Percentiles rank a stretch among this genome's conserved stretches.
Evolutionary conservation across 2,888 invertebrate species (phyloP).

Genomic region (Himalopsyche anomala): DNA sequence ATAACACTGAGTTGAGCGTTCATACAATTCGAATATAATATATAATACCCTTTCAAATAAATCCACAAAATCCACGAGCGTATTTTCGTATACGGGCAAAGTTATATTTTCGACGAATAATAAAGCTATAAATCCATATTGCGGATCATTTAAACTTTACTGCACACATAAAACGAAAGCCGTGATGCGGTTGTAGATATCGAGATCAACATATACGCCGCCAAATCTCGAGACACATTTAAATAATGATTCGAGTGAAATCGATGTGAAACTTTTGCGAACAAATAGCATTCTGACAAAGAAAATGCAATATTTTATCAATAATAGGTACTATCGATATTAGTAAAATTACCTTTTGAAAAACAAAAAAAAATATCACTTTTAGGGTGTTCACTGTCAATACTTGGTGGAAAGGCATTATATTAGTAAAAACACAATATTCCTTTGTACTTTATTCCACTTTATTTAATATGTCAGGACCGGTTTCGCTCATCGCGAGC

Average conservation of each 20-base stretch:
- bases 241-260: neutral
- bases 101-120: neutral
- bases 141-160: conserved; percentile 9
- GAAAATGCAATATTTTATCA: no score
- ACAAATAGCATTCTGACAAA: no score
- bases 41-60: neutral
- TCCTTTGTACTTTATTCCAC: no score
- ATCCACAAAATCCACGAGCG: conserved; percentile 3
- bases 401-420: no score
- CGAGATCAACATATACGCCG: conserved; percentile 11
- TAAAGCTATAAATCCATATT: conserved; percentile 4
- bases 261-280: neutral
- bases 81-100: neutral
- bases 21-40: neutral
- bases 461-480: no score
- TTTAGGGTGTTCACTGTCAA: no score
- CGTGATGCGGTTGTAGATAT: neutral
- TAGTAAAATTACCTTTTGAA: no score
- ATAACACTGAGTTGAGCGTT: no score
- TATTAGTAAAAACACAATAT: no score
- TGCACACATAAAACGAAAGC: neutral
- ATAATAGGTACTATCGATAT: no score
- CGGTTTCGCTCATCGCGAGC: no score
- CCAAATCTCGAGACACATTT: neutral
- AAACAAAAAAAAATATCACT: no score